Percentiles rank a stretch among this genome's conserved stretches.
Evolutionary conservation across 2,888 invertebrate genomes (phyloP).

Genomic region (Mesodorylaimus sp.): DNA sequence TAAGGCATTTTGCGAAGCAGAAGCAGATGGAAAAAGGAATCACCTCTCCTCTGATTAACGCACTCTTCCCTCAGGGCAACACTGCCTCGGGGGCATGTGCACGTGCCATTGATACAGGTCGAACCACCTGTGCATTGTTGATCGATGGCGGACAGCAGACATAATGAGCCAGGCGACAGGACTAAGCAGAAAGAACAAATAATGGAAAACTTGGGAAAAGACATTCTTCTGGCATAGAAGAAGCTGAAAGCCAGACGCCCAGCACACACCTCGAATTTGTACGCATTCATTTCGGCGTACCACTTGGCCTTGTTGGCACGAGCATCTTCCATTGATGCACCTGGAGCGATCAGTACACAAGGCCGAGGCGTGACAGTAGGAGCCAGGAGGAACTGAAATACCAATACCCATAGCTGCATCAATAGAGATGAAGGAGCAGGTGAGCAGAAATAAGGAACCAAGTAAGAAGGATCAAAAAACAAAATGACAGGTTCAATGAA

Average conservation of each 20-base stretch:
- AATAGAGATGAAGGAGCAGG: no score
- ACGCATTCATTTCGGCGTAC: neutral
- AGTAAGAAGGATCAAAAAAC: no score
- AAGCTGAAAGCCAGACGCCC: no score
- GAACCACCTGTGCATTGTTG: slow-evolving; percentile 6
- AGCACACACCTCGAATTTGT: no score
- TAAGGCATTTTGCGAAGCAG: neutral
- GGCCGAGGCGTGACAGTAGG: neutral
- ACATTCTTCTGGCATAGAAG: neutral
- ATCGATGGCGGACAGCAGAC: neutral
- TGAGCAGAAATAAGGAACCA: no score
- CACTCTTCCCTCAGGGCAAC: slow-evolving; percentile 15
- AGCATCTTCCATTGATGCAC: slow-evolving; percentile 19
- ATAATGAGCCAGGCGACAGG: no score
- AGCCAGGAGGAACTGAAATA: neutral
- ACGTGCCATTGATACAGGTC: slow-evolving; percentile 4
- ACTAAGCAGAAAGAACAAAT: neutral
- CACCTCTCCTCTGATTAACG: neutral
- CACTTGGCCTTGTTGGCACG: slow-evolving; percentile 13
- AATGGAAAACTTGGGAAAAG: neutral
- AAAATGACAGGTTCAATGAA: no score
- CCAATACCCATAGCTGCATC: no score
- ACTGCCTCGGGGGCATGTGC: slow-evolving; percentile 9
- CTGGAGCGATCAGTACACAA: slow-evolving; percentile 13
- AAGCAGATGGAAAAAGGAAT: neutral